phyloP scores from a whole-genome alignment of 2,113 vertebrate genomes.

The Odocoileus hemionus region DNA sequence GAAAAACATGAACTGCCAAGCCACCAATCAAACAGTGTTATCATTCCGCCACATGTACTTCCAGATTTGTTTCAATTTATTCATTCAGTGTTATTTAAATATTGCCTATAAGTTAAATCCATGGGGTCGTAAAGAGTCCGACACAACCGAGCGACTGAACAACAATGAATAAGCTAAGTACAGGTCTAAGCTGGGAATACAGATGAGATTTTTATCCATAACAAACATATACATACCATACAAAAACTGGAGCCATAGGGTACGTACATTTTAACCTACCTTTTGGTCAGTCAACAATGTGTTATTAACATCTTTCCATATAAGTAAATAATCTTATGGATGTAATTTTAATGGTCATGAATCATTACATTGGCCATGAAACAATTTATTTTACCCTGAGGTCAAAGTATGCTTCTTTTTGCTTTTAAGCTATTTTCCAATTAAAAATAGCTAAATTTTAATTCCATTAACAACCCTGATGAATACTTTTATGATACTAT shows the following conservation, averaged over 20 bases:
- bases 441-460: not conserved
- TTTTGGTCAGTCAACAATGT: not conserved
- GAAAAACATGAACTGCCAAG: not conserved
- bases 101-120: not conserved
- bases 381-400: not conserved
- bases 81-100: conserved; percentile 9
- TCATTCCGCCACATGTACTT: not conserved
- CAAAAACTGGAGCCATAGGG: not conserved
- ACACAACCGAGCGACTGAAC: not conserved
- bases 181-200: not conserved
- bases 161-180: not conserved
- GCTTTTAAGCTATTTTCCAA: not conserved
- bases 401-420: not conserved
- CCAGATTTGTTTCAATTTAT: not conserved
- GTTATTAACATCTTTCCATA: not conserved
- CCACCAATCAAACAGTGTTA: not conserved
- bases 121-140: accelerated
- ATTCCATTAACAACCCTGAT: not conserved
- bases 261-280: not conserved
- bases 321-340: not conserved
- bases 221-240: not conserved
- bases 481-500: not conserved
- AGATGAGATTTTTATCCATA: not conserved
- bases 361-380: not conserved
- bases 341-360: not conserved